A percentile compares a stretch with the other conserved stretches of the same genome.
These are phyloP conservation scores for Rambutsinella grinnellia DNA, from an alignment of 2,888 invertebrate genomes.

Conservation along the genomic window DNA sequence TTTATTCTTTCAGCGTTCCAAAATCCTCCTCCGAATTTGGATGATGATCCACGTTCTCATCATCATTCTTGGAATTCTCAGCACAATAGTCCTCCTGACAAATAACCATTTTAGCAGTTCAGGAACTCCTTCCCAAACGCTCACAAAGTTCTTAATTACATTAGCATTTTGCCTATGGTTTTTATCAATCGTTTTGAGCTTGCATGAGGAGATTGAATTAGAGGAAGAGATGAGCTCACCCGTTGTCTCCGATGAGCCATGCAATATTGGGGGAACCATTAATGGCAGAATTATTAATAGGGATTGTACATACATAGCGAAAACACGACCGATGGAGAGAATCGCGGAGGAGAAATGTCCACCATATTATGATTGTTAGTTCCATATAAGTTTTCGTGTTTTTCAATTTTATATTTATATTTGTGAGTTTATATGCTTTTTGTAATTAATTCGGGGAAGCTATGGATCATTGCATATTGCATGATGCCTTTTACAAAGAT, in stretches of 20 bases:
- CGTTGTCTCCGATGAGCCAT: neutral
- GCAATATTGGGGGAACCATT: neutral
- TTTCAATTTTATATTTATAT: too few species aligned
- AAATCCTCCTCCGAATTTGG: slow-evolving; percentile 22
- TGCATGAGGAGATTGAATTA: slow-evolving; percentile 27
- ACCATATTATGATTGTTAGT: slow-evolving; percentile 35
- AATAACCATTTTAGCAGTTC: neutral
- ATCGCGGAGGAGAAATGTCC: slow-evolving; percentile 28
- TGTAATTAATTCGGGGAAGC: too few species aligned
- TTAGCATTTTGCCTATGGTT: slow-evolving; percentile 20
- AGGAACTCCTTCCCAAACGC: neutral
- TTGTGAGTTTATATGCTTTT: too few species aligned
- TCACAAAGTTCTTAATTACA: slow-evolving; percentile 15
- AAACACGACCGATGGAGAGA: slow-evolving; percentile 7
- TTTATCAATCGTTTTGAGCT: slow-evolving; percentile 19
- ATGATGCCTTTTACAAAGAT: neutral
- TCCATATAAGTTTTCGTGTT: neutral
- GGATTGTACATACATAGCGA: slow-evolving; percentile 23
- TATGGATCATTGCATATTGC: too few species aligned
- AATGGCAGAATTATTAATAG: neutral
- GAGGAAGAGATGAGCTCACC: neutral
- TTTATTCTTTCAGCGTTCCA: slow-evolving; percentile 18
- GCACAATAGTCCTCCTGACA: slow-evolving; percentile 8
- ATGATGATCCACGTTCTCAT: slow-evolving; percentile 13
- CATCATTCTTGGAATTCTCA: slow-evolving; percentile 14